These are phyloP conservation scores for Porites evermanni DNA, from an alignment of 92 coral and sea anemone genomes.

Conservation along the genomic window DNA sequence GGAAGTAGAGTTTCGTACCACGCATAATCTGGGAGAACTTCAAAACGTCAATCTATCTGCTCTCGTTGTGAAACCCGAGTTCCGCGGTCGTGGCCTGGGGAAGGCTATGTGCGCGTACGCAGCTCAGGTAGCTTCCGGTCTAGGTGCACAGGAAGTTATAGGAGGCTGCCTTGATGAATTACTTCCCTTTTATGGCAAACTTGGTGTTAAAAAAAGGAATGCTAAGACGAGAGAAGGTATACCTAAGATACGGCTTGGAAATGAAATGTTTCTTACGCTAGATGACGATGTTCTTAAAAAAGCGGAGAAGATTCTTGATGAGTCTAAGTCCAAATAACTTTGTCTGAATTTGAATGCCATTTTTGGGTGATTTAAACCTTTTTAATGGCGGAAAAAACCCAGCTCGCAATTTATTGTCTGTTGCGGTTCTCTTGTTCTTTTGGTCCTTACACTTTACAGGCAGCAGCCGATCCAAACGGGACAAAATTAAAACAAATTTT, in stretches of 20 bases:
- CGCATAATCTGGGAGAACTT: neutral
- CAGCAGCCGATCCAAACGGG: too few species aligned
- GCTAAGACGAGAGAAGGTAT: conserved; percentile 46
- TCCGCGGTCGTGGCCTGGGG: conserved; percentile 76
- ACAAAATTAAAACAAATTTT: too few species aligned
- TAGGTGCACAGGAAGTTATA: conserved; percentile 39
- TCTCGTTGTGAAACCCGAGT: conserved; percentile 67
- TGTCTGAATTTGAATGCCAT: neutral
- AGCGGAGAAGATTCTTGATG: conserved; percentile 15
- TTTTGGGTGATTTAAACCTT: neutral
- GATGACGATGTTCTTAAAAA: neutral
- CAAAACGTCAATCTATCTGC: conserved; percentile 48
- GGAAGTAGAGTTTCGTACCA: neutral
- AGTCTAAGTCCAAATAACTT: neutral
- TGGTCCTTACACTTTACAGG: too few species aligned
- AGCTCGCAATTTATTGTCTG: too few species aligned
- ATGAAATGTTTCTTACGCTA: conserved; percentile 61
- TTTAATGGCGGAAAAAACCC: too few species aligned
- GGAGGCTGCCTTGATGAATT: conserved; percentile 53
- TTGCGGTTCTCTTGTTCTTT: too few species aligned
- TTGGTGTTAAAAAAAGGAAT: conserved; percentile 54
- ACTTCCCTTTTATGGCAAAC: conserved; percentile 53
- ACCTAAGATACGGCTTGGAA: conserved; percentile 64
- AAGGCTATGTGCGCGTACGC: conserved; percentile 72
- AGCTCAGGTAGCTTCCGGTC: conserved; percentile 28